Base-by-base conservation (phyloP, 2,888 invertebrate species). In the Chrysolina americana region DNA sequence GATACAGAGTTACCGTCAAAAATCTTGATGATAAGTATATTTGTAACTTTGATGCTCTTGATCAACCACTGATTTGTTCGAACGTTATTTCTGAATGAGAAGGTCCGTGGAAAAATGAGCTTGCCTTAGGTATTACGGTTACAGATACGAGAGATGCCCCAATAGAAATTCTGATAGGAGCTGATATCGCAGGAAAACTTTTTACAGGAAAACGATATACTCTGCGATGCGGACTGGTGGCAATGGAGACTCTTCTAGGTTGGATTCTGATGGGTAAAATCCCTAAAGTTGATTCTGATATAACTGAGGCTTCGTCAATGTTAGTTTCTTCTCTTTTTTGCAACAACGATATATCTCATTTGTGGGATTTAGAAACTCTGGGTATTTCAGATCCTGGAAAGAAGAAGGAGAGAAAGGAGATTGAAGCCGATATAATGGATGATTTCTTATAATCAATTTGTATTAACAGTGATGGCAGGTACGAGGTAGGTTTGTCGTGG, bases 181-280 rank as follows among this genome's bases (percentile, higher is more conserved):
- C 81, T 1, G 83, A 83, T 76, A 68, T 81, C n/a, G 74, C 76
- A 5, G 83, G 81, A 9, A 81, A 81, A 78, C 53, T 84, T 44
- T 66, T 78, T 8, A 81, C 80, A 11, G 82, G 81, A 53, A 76
- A 74, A 41, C 72, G 74, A 48, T 41, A 76, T 21, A 68, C 78
- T 19, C 74, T 83, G n/a, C 0, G 71, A 15, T 79, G 77, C 48
- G 82, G 79, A 10, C 65, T 82, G 3, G 78, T 80, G 13, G 81
- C 79, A 3, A 63, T 81, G 9, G 74, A 84, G 28, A 81, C 81
- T 0, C n/a, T n/a, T n/a, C 28, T 65, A 23, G 69, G 62, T 63
- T 65, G 65, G 62, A 73, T 65, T 21, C 10, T 66, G 1, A 65
- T 41, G 44, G 69, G 41, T 0, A 68, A 65, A 41, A 56, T 68